Evolutionary conservation across 2,888 invertebrate genomes (phyloP), one percentile per base, ranked within the genome.

Genomic region (Pyrochroa serraticornis): DNA sequence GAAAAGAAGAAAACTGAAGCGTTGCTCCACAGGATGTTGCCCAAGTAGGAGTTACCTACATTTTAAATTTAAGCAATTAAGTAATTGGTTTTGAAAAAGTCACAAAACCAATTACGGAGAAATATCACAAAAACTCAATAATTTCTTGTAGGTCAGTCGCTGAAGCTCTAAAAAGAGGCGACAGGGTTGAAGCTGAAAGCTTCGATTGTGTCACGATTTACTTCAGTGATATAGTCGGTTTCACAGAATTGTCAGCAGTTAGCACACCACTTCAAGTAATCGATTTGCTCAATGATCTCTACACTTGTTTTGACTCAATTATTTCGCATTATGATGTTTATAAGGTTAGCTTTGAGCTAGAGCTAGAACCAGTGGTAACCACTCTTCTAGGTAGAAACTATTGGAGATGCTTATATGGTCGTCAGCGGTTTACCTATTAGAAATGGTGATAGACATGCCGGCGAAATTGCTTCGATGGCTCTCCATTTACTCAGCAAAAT

Each of bases 1-100:
- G 94, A 94, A 78, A 93, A 94, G 75, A 87, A 89, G 75, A 88
- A 92, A 75, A 93, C 93, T 0, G 93, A 94, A 69, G 89, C 90
- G 62, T 79, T 94, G 1, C 80, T 94, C 1, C 89, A 92, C 67
- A 83, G 93, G 71, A 94, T 94, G 93, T 77, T 95, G 39, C 94
- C 94, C 1, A 89, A 89, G 91, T 92, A 80, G 72, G 35, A 42
- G 8, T 30, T n/a, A n/a, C n/a, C n/a, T n/a, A n/a, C n/a, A n/a
- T n/a, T n/a, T n/a, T n/a, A n/a, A n/a, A n/a, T n/a, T n/a, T n/a
- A n/a, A n/a, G n/a, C n/a, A n/a, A n/a, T n/a, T n/a, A n/a, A n/a
- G n/a, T n/a, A n/a, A n/a, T n/a, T n/a, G n/a, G n/a, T n/a, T n/a
- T n/a, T n/a, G n/a, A n/a, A n/a, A n/a, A n/a, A n/a, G n/a, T n/a